Conservation (phyloP, 2,113 vertebrate genomes). For the Forbesichthys papilliferus region DNA sequence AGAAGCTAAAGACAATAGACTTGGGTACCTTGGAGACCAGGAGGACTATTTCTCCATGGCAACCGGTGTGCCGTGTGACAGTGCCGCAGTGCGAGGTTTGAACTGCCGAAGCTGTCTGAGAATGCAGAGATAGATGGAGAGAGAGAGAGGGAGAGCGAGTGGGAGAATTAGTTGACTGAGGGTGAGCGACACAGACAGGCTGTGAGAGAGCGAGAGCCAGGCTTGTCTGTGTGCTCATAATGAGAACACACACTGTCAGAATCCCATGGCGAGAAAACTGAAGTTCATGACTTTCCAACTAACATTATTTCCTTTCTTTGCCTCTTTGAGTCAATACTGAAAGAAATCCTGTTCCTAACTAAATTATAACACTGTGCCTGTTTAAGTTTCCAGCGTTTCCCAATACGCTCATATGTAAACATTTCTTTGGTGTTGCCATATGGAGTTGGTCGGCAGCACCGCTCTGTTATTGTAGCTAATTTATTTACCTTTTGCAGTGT, state of each 20-base stretch:
- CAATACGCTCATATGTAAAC: conserved; percentile 54
- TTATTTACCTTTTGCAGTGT: conserved; percentile 59
- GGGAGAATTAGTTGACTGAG: conserved; percentile 8
- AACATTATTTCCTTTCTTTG: conserved; percentile 54
- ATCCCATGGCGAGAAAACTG: conserved; percentile 58
- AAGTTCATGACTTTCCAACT: conserved; percentile 71
- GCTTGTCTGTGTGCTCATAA: conserved; percentile 61
- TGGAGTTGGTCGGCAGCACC: conserved; percentile 54
- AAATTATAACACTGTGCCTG: conserved; percentile 57
- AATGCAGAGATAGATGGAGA: conserved; percentile 72
- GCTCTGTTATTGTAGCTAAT: conserved; percentile 59
- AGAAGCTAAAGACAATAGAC: conserved; percentile 82
- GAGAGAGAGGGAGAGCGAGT: neutral
- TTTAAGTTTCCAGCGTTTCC: conserved; percentile 58
- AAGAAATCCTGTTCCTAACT: conserved; percentile 47
- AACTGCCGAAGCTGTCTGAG: conserved; percentile 76
- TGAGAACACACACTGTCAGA: conserved; percentile 75
- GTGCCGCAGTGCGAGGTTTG: conserved; percentile 75
- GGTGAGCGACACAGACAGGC: conserved; percentile 41
- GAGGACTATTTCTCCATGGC: conserved; percentile 83
- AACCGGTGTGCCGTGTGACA: conserved; percentile 78
- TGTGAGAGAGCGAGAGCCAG: neutral
- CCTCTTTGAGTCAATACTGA: conserved; percentile 60
- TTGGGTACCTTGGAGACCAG: conserved; percentile 83
- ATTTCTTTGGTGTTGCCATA: conserved; percentile 60